These are phyloP conservation scores for Palloptera scutellata DNA, from an alignment of 2,888 invertebrate genomes.

Conservation along the genomic window DNA sequence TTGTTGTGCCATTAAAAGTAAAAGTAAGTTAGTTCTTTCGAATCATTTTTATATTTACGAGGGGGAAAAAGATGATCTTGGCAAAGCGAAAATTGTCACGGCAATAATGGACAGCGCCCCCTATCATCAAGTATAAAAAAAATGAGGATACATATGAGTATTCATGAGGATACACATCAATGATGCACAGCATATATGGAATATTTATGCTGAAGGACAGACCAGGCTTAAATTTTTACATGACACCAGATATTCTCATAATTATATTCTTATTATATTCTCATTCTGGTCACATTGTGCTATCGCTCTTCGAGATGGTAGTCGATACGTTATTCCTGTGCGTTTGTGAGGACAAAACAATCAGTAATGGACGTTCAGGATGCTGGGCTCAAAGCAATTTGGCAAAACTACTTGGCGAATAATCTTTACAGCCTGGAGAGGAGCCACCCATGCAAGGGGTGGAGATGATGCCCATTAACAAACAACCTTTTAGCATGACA, in stretches of 20 bases:
- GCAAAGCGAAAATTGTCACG: too few species aligned
- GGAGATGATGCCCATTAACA: conserved; percentile 64
- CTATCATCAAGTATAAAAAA: too few species aligned
- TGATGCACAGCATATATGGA: too few species aligned
- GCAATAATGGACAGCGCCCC: too few species aligned
- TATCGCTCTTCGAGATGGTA: conserved; percentile 95
- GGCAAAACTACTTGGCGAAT: conserved; percentile 68
- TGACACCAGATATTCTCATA: conserved; percentile 84
- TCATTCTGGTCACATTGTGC: conserved; percentile 91
- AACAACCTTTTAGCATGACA: conserved; percentile 61
- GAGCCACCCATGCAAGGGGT: conserved; percentile 63
- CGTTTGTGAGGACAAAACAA: conserved; percentile 89
- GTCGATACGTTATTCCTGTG: conserved; percentile 93
- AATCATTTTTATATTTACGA: too few species aligned
- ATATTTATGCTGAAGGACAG: conserved; percentile 79
- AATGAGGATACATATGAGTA: too few species aligned
- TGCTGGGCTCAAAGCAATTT: conserved; percentile 70
- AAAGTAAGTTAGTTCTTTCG: too few species aligned
- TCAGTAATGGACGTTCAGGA: conserved; percentile 79
- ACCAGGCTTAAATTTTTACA: conserved; percentile 80
- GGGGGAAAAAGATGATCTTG: too few species aligned
- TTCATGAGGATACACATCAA: too few species aligned
- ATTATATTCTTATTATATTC: conserved; percentile 88
- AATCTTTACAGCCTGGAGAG: conserved; percentile 59
- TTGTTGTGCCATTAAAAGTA: too few species aligned